Evolutionary conservation across 2,888 invertebrate species (phyloP).

Genomic region (Caenorhabditis japonica): DNA sequence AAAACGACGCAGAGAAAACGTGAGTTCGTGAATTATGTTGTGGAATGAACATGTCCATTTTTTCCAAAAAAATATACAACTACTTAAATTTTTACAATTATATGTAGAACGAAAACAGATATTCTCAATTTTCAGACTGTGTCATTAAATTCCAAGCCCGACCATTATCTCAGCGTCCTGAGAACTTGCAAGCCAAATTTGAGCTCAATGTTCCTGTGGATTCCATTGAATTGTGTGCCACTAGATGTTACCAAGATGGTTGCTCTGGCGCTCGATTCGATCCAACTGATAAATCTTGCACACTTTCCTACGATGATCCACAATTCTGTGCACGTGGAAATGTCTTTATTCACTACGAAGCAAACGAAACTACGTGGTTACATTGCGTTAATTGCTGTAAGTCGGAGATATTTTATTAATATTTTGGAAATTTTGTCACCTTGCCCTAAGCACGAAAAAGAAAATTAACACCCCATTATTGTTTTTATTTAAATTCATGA

Average conservation of each 20-base stretch:
- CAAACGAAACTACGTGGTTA: constrained; percentile 63
- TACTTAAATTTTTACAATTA: too few species aligned
- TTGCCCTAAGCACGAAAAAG: too few species aligned
- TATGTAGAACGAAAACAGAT: too few species aligned
- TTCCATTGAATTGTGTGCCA: constrained; percentile 70
- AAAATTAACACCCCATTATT: too few species aligned
- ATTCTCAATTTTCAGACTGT: constrained; percentile 72
- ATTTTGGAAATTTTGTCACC: too few species aligned
- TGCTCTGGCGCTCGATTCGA: constrained; percentile 71
- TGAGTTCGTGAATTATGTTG: constrained; percentile 20
- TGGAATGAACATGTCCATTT: too few species aligned
- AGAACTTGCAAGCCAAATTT: constrained; percentile 66
- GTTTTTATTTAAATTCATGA: too few species aligned
- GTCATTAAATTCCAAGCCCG: constrained; percentile 73
- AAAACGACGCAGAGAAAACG: constrained; percentile 54
- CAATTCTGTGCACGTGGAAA: constrained; percentile 62
- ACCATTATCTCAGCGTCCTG: constrained; percentile 62
- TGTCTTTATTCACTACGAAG: constrained; percentile 61
- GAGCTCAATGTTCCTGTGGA: constrained; percentile 65
- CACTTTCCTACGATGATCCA: constrained; percentile 70
- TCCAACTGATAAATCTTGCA: constrained; percentile 60
- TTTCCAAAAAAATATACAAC: too few species aligned
- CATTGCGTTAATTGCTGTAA: constrained; percentile 72
- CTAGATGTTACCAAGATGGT: constrained; percentile 73
- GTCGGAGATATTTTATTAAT: constrained; percentile 6